These are phyloP conservation scores for Botrylloides violaceus DNA, from an alignment of 23 tunicate genomes.

Conservation along the genomic window DNA sequence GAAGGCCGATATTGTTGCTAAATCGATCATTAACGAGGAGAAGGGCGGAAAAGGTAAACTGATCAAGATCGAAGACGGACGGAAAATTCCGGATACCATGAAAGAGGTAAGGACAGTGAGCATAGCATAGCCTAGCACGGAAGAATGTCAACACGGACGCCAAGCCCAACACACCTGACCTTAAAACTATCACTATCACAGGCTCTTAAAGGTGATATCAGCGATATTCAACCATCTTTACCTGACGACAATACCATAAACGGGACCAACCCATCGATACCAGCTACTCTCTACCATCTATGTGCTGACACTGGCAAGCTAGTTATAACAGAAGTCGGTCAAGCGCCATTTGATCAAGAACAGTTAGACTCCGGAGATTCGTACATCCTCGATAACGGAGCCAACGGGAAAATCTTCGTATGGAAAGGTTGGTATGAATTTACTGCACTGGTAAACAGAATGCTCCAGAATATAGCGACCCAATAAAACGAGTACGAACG, in stretches of 20 bases:
- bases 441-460: too few species aligned
- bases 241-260: slow-evolving; percentile 24
- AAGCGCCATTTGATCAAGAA: slow-evolving; percentile 50
- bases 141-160: too few species aligned
- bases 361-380: slow-evolving; percentile 68
- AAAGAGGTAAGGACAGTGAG: not conserved
- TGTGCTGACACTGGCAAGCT: slow-evolving; percentile 73
- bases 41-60: slow-evolving; percentile 79
- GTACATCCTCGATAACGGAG: slow-evolving; percentile 70
- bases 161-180: too few species aligned
- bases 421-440: slow-evolving; percentile 84
- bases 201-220: slow-evolving; percentile 61
- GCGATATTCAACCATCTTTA: slow-evolving; percentile 55
- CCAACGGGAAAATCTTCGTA: slow-evolving; percentile 51
- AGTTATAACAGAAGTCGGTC: slow-evolving; percentile 37
- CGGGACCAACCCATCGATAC: not conserved
- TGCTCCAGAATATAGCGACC: too few species aligned
- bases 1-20: slow-evolving; percentile 87
- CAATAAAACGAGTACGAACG: too few species aligned
- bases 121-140: too few species aligned
- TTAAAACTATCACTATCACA: too few species aligned
- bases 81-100: not conserved
- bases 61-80: slow-evolving; percentile 7
- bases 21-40: slow-evolving; percentile 44
- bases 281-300: slow-evolving; percentile 66